Base-by-base conservation (phyloP, 2,797 vertebrate genomes). In the Lagodon rhomboides region DNA sequence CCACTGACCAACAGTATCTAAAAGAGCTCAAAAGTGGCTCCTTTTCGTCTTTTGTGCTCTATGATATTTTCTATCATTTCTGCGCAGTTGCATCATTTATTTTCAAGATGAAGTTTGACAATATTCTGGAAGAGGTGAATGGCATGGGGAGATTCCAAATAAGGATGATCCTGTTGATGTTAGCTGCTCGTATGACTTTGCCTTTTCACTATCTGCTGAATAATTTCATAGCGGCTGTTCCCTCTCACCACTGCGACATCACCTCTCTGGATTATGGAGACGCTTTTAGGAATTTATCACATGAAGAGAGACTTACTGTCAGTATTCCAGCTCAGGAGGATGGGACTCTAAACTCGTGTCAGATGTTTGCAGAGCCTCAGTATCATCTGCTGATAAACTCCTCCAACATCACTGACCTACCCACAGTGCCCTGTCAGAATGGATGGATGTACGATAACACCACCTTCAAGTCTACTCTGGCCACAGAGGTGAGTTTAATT, bases 391-490 rank as follows among this genome's bases (percentile, higher is more conserved):
- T 95, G 66, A 22, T 60, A 15, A 94, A 94, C 73, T 85, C 83
- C 15, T 93, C 93, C 62, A 87, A 88, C 41, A 17, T 34, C 2
- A 56, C 76, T 25, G 61, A 62, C 1, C 54, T 62, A 0, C 17
- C 13, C 6, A 89, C 87, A 0, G 87, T 93, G 54, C 38, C 79
- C 0, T 99, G 98, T 82, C 93, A 92, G 62, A 92, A 95, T 0
- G 97, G 97, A 91, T 99, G 97, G 97, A 94, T 95, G 67, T 98
- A 97, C 0, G 95, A 98, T 70, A 93, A 83, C 84, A 95, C 93
- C 0, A 96, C 95, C 68, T 97, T 98, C 93, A 95, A 89, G 65
- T 96, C 97, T 50, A 98, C 98, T 56, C 87, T 97, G 68, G 95
- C 95, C 41, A 96, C 97, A 0, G 85, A 98, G 97, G 98, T 98